These are phyloP conservation scores for Nycticorax nycticorax DNA, from an alignment of 2,113 vertebrate species.

Conservation along the genomic window DNA sequence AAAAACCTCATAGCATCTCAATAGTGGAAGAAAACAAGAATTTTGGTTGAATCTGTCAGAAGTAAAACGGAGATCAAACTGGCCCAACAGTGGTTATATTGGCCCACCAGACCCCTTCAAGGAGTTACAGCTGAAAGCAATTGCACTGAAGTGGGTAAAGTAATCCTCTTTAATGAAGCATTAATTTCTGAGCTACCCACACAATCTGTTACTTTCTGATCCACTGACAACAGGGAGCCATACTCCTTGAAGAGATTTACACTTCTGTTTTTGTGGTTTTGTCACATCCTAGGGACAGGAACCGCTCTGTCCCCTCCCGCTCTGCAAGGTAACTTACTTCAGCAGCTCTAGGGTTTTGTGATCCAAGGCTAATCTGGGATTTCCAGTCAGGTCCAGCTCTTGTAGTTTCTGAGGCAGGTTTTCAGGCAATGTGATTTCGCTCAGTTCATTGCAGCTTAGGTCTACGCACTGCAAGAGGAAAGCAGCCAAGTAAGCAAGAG, in stretches of 20 bases:
- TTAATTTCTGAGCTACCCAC: not conserved
- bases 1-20: not conserved
- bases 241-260: not conserved
- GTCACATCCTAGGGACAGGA: not conserved
- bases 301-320: not conserved
- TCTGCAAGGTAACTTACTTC: slow-evolving; percentile 79
- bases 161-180: not conserved
- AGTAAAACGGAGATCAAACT: not conserved
- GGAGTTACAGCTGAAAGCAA: not conserved
- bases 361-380: slow-evolving; percentile 90
- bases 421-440: slow-evolving; percentile 90
- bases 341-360: slow-evolving; percentile 95
- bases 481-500: not conserved
- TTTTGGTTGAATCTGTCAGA: not conserved
- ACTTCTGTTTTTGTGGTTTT: not conserved
- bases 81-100: not conserved
- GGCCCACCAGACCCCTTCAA: not conserved
- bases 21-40: not conserved
- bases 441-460: slow-evolving; percentile 95
- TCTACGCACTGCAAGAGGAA: slow-evolving; percentile 88
- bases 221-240: not conserved
- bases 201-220: not conserved
- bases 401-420: slow-evolving; percentile 95
- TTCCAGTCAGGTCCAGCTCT: slow-evolving; percentile 96
- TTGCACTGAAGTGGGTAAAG: not conserved